Base-by-base conservation (phyloP, 2,888 invertebrate species). In the Ennomos quercinarius region DNA sequence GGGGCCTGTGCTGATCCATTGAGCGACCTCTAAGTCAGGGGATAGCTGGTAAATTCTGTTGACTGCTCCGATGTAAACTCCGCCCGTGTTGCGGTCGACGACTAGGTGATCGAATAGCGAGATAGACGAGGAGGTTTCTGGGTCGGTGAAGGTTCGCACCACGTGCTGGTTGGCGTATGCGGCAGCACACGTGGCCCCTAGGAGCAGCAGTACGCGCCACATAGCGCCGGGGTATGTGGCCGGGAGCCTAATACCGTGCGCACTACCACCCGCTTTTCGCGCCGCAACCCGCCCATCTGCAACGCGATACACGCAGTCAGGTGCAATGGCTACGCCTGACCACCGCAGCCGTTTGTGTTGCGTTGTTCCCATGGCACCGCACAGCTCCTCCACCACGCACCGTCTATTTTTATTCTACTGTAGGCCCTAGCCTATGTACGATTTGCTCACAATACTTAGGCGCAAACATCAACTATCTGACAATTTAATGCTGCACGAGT, bases 21-120 rank as follows among this genome's bases (percentile, higher is more conserved):
- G 95, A 54, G 96, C 95, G 66, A 96, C 93, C 69, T 96, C 95
- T 74, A 99, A 93, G 79, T 98, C 97, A 44, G 97, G 96, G 41
- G 97, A 97, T 51, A 99, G 94, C 87, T 98, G 98, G 88, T 97
- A 98, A 66, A 99, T 94, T 63, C 95, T 94, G 93, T 99, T 99
- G 67, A 98, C 97, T 57, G 97, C 98, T 66, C 98, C 98, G 66
- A 99, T 95, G 93, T 94, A 95, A 66, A 94, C 96, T 67, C 97
- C 95, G 64, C 98, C 98, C 47, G 98, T 98, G 87, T 97, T 96
- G 84, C 96, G 96, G 89, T 99, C 97, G 73, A 98, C 96, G 73
- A 97, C 97, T 75, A 98, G 94, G 87, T 98, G 98, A 89, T 98
- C 97, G 93, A 98, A 96, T 73, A 94, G 93, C 73, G 95, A 96